These are phyloP conservation scores for Hirtodrosophila cameraria DNA, from an alignment of 2,888 invertebrate species.

Conservation along the genomic window DNA sequence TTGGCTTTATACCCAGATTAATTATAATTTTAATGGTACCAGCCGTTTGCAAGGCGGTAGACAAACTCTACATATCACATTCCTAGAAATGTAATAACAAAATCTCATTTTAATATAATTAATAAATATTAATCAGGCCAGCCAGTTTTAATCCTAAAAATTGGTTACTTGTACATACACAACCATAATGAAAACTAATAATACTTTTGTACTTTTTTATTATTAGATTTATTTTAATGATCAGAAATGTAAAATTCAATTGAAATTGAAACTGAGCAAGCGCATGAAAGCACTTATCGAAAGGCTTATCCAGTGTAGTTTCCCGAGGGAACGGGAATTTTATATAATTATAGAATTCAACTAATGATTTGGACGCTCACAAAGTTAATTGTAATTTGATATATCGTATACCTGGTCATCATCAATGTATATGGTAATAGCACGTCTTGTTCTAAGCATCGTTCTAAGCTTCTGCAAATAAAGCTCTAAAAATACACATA, in stretches of 20 bases:
- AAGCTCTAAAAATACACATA: conserved; percentile 20
- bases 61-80: background rate
- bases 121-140: too few species aligned
- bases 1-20: too few species aligned
- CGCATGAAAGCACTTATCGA: conserved; percentile 3
- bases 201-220: too few species aligned
- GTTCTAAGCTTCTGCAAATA: conserved; percentile 27
- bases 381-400: conserved; percentile 12
- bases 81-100: too few species aligned
- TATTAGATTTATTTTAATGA: conserved; percentile 6
- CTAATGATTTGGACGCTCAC: conserved; percentile 30
- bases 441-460: conserved; percentile 62
- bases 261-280: background rate
- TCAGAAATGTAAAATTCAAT: conserved; percentile 30
- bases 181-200: too few species aligned
- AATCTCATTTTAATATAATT: too few species aligned
- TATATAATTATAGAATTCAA: background rate
- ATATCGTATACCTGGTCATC: conserved; percentile 60
- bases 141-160: too few species aligned
- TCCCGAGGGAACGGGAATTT: background rate
- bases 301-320: conserved; percentile 9
- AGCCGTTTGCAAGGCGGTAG: conserved; percentile 14
- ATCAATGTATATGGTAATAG: conserved; percentile 61
- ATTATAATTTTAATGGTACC: background rate
- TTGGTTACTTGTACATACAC: too few species aligned